These are phyloP conservation scores for Meiosimyza platycephala DNA, from an alignment of 2,888 invertebrate species.

Conservation along the genomic window DNA sequence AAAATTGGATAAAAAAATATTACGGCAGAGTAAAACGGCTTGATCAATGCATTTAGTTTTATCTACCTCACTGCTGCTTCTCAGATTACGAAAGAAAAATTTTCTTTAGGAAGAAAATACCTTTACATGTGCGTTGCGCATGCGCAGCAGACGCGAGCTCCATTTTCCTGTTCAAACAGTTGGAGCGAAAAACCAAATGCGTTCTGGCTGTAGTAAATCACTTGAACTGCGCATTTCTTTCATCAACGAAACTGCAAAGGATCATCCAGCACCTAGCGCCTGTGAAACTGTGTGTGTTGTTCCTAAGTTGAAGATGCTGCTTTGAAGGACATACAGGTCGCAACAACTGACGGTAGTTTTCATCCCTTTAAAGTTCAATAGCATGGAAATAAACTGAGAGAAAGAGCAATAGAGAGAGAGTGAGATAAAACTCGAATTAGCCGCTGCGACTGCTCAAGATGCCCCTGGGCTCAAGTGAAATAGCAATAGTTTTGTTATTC, in stretches of 20 bases:
- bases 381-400: no score
- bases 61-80: background rate
- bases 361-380: no score
- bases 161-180: slow-evolving; percentile 3
- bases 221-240: no score
- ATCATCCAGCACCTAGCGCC: slow-evolving; percentile 21
- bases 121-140: no score
- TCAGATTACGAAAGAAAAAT: no score
- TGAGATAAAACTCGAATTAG: no score
- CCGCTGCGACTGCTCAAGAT: no score
- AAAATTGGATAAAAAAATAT: slow-evolving; percentile 16
- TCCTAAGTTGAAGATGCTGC: background rate
- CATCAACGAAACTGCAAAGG: slow-evolving; percentile 10
- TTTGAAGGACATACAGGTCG: no score
- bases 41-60: slow-evolving; percentile 9
- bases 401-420: no score
- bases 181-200: slow-evolving; percentile 27
- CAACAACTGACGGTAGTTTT: no score
- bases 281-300: background rate
- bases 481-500: background rate
- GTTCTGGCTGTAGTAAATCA: slow-evolving; percentile 37
- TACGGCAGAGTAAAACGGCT: background rate
- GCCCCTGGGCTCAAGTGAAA: slow-evolving; percentile 26
- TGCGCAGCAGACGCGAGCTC: no score
- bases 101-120: no score